These are phyloP conservation scores for Aplysina aerophoba DNA, from an alignment of 37 sponge, comb jelly and placozoan species.

Conservation along the genomic window DNA sequence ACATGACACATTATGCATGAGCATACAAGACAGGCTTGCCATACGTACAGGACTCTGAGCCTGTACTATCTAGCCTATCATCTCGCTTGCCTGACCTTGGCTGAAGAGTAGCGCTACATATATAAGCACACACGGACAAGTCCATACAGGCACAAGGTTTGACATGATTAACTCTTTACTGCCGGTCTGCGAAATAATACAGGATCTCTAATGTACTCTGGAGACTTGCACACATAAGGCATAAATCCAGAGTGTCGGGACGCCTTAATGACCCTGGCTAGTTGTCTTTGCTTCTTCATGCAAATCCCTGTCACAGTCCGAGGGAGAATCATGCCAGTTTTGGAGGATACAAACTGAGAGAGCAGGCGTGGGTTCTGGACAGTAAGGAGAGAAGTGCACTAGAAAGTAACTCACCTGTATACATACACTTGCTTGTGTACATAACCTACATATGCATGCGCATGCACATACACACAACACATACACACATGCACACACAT, in stretches of 20 bases:
- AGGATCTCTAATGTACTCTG: slow-evolving; percentile 42
- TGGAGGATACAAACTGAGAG: slow-evolving; percentile 77
- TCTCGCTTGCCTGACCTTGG: no score
- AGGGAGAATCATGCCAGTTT: slow-evolving; percentile 81
- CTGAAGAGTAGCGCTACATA: no score
- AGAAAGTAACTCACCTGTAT: slow-evolving; percentile 75
- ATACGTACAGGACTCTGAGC: no score
- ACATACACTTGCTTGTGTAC: background rate
- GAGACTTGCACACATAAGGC: slow-evolving; percentile 45
- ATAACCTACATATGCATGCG: no score
- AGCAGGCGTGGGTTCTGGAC: slow-evolving; percentile 68
- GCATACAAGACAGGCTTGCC: no score
- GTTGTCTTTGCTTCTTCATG: slow-evolving; percentile 60
- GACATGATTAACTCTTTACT: no score
- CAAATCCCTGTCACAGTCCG: slow-evolving; percentile 70
- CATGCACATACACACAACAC: no score
- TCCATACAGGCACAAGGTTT: no score
- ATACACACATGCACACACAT: background rate
- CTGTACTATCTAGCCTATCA: no score
- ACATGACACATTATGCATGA: no score
- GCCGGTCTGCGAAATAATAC: background rate
- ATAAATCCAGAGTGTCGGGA: slow-evolving; percentile 59
- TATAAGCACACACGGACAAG: no score
- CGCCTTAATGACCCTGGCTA: slow-evolving; percentile 56
- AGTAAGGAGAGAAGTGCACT: slow-evolving; percentile 23